Evolutionary conservation across 2,888 invertebrate species (phyloP), one percentile per base, ranked within the genome.

Genomic region (Hydriomena furcata): DNA sequence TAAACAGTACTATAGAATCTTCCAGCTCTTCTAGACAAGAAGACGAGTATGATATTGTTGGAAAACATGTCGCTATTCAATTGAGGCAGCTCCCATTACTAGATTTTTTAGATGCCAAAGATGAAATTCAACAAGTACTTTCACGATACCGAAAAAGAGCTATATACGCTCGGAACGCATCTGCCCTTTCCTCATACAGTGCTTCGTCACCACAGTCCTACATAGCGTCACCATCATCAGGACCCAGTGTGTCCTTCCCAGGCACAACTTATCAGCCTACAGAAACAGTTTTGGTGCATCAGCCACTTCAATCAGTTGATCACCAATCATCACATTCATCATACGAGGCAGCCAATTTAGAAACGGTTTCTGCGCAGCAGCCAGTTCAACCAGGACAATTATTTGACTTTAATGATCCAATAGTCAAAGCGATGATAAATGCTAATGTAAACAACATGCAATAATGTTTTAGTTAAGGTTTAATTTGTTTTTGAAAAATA

Each of bases 51-150:
- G 49, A 55, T 52, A 4, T 50, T 50, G 42, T 59, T 58, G 58
- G 60, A 60, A 55, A 52, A 58, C 53, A 58, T 20, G 52, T 58
- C 42, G 55, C 58, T 52, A 52, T 60, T 38, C 57, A 55, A 51
- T 43, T 52, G 46, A 56, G 50, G 17, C 50, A 56, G 50, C 50
- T 56, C 49, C 52, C 50, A 52, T 50, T 52, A 53, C 46, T 52
- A 21, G 56, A 52, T 55, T 49, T 52, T 52, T 30, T 53, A 52
- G 47, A 53, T 56, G 52, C 56, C 49, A 56, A 47, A 50, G 56
- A 55, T 55, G 55, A 52, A 55, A 55, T 55, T 36, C 51, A 55
- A 50, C 46, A 48, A 56, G 49, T 56, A 49, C 55, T 55, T 49
- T 45, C 46, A 49, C 41, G 45, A 52, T 55, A 52, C 42, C 51